phyloP scores from a whole-genome alignment of 2,113 vertebrate species.

The Vidua chalybeata region DNA sequence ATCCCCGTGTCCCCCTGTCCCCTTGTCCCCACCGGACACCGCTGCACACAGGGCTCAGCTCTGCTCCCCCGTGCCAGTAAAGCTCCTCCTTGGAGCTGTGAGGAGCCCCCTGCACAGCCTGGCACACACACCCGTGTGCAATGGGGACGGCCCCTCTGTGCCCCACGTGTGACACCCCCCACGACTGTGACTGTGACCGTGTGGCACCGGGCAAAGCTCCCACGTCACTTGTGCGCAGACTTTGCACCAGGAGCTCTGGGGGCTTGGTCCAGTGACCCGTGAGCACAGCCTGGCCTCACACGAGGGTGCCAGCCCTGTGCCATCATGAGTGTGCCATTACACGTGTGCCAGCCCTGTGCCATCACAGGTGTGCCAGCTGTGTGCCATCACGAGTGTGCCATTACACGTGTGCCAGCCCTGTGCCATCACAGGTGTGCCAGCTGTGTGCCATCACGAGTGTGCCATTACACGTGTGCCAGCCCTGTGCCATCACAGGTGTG shows the following conservation, averaged over 20 bases:
- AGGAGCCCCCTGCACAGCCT: not conserved
- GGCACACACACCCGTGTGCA: fast-evolving
- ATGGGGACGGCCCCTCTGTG: fast-evolving
- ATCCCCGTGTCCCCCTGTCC: not conserved
- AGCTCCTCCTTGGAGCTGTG: not conserved
- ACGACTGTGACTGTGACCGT: fast-evolving
- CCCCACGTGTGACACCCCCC: fast-evolving
- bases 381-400: not conserved
- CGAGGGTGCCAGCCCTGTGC: not conserved
- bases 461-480: not conserved
- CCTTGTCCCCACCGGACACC: not conserved
- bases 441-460: fast-evolving
- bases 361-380: fast-evolving
- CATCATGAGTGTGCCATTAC: no score
- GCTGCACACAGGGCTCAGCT: not conserved
- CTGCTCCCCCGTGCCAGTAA: not conserved
- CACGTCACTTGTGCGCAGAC: fast-evolving
- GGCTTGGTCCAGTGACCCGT: fast-evolving
- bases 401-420: not conserved
- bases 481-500: fast-evolving
- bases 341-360: fast-evolving
- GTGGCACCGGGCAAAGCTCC: fast-evolving
- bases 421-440: fast-evolving
- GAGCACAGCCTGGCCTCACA: not conserved
- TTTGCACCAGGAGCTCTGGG: not conserved